A percentile compares a stretch with the other conserved stretches of the same genome.
Conservation (phyloP, 92 coral and sea anemone genomes). For the Epizoanthus stellaris region DNA sequence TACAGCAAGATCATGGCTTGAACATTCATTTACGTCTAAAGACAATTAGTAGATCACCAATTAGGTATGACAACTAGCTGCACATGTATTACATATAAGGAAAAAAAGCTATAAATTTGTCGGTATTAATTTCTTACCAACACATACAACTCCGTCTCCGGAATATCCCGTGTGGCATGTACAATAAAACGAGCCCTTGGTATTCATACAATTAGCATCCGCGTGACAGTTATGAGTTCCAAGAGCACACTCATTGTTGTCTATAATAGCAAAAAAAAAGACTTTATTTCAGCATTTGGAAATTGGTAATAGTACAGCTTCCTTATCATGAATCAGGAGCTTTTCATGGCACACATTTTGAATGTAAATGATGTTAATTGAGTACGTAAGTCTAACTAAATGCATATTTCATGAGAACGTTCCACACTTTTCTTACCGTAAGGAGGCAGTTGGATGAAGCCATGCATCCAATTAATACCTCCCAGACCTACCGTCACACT, state of each 20-base stretch:
- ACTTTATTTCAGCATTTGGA: neutral
- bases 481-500: slow-evolving; percentile 47
- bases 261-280: neutral
- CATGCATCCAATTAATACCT: neutral
- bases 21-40: neutral
- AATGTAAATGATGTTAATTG: neutral
- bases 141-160: slow-evolving; percentile 54
- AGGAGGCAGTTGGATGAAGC: neutral
- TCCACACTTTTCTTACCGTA: neutral
- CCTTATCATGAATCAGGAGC: neutral
- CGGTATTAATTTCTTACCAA: slow-evolving; percentile 23
- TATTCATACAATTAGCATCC: too few relatives aligned
- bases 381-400: too few relatives aligned
- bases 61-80: neutral
- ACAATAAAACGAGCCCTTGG: too few relatives aligned
- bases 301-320: neutral
- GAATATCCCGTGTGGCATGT: slow-evolving; percentile 39
- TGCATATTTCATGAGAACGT: too few relatives aligned
- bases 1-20: neutral
- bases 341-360: neutral
- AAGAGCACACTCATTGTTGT: slow-evolving; percentile 18
- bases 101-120: neutral
- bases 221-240: too few relatives aligned
- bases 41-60: neutral
- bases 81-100: neutral